phyloP scores from a whole-genome alignment of 2,113 vertebrate species.

The Tricholaema leucomelas region DNA sequence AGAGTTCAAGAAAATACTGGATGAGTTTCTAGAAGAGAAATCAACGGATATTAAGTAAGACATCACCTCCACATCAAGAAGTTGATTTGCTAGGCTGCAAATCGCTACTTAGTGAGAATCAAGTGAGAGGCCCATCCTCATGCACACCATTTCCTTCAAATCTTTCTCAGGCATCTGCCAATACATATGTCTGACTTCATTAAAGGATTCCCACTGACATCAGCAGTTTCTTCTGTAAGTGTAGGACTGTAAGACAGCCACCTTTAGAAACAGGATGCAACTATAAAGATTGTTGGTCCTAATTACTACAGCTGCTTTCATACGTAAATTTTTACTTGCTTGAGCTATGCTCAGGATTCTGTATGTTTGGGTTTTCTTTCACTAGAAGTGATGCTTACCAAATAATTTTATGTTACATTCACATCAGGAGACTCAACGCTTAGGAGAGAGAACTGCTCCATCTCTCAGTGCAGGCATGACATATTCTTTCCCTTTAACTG shows the following conservation, averaged over 20 bases:
- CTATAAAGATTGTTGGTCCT: background rate
- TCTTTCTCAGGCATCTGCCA: accelerated
- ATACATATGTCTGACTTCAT: background rate
- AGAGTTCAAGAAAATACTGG: background rate
- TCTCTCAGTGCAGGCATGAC: too few species aligned
- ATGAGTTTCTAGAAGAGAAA: background rate
- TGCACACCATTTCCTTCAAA: background rate
- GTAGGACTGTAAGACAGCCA: background rate
- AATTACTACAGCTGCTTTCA: background rate
- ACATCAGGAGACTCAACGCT: background rate
- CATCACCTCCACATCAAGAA: background rate
- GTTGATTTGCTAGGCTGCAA: background rate
- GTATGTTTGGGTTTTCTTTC: background rate
- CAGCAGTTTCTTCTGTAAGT: background rate
- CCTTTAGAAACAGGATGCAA: background rate
- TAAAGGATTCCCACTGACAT: background rate
- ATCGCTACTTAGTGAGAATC: background rate
- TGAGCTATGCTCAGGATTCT: background rate
- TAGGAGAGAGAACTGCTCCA: background rate
- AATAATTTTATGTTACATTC: background rate
- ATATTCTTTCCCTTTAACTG: too few species aligned
- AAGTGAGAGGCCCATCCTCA: background rate
- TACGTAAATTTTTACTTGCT: background rate
- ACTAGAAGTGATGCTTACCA: background rate
- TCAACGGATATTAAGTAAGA: background rate